These are phyloP conservation scores for Alentia gelatinosa DNA, from an alignment of 2,888 invertebrate species.

Conservation along the genomic window DNA sequence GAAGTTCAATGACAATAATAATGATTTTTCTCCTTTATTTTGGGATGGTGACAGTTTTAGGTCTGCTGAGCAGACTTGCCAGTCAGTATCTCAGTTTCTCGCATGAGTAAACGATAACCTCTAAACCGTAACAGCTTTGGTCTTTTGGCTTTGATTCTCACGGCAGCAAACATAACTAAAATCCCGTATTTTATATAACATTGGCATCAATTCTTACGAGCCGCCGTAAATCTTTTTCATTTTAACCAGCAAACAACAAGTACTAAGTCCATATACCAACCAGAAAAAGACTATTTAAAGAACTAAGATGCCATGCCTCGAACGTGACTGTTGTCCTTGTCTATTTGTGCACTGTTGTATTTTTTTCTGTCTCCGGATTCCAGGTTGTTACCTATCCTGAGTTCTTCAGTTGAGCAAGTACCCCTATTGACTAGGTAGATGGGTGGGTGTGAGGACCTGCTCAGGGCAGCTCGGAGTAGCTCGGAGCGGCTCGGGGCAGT, in stretches of 20 bases:
- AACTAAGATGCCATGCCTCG: not conserved
- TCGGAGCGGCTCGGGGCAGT: not conserved
- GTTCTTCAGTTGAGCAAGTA: slow-evolving; percentile 47
- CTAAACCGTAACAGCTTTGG: not conserved
- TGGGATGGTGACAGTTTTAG: not conserved
- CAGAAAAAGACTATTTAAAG: not conserved
- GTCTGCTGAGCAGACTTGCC: not conserved
- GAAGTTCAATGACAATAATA: not conserved
- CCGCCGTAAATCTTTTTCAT: not conserved
- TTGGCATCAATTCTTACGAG: not conserved
- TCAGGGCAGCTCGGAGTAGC: no score
- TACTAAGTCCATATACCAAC: not conserved
- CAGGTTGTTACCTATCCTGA: slow-evolving; percentile 25
- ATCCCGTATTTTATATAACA: not conserved
- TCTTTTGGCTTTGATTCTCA: slow-evolving; percentile 6
- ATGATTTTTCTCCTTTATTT: not conserved
- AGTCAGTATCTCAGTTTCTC: not conserved
- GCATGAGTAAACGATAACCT: not conserved
- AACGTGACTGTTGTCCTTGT: slow-evolving; percentile 27
- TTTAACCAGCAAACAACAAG: not conserved
- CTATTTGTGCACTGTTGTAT: slow-evolving; percentile 39
- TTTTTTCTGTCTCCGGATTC: slow-evolving; percentile 52
- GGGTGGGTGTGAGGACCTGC: not conserved
- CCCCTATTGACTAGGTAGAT: slow-evolving; percentile 9
- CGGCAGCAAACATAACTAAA: not conserved